Evolutionary conservation across 2,888 invertebrate genomes (phyloP), one percentile per base, ranked within the genome.

Genomic region (Noctua pronuba): DNA sequence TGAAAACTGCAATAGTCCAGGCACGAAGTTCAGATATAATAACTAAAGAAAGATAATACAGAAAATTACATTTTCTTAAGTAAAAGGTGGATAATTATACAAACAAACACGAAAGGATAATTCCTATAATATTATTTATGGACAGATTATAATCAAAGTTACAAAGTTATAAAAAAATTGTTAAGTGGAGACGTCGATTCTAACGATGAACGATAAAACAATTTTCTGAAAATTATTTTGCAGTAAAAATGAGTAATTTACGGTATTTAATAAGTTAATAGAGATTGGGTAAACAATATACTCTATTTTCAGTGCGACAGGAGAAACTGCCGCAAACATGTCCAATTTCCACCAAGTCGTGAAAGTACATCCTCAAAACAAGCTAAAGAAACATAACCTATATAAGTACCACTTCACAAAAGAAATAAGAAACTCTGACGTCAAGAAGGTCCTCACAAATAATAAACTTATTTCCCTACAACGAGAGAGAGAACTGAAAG

Each of bases 361-460:
- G 16, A 65, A 65, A 49, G 18, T 41, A 58, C 44, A 52, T 44
- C 41, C 49, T 6, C 41, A 52, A 76, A 73, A 65, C 41, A 41
- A 46, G n/a, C 55, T 24, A 62, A 72, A 31, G 18, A 62, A 73
- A 62, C 28, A 35, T 72, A 55, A 38, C 31, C 35, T 58, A 64
- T 46, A 65, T 31, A 28, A n/a, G 35, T 31, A 78, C 52, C 66
- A 65, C 55, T 82, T 64, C 67, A 81, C 41, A 68, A 78, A 83
- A 79, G 18, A 75, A 84, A 82, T 65, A 81, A 58, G 69, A 69
- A 82, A 67, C 58, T 75, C 65, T 71, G 67, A 82, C 79, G 73
- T 79, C 85, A 85, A 85, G 79, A 70, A 68, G 75, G 86, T 84
- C 84, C 73, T 84, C 75, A 73, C 84, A 82, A 84, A 84, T 79